Evolutionary conservation across 2,888 invertebrate genomes (phyloP).

Genomic region (Hipparchia sbordonii): DNA sequence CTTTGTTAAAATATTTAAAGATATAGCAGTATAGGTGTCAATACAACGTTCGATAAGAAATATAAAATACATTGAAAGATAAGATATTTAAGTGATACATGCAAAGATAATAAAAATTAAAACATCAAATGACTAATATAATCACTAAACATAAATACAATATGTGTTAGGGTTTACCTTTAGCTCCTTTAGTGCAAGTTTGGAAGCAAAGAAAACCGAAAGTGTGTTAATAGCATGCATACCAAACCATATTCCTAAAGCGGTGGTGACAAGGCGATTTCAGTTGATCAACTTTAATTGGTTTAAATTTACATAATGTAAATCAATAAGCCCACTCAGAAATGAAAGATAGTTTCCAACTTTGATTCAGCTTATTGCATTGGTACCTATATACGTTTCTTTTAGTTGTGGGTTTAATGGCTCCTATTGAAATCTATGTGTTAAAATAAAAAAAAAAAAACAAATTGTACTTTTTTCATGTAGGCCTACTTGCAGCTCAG

Average conservation of each 20-base stretch:
- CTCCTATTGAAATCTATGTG: too few relatives aligned
- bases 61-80: not conserved
- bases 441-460: too few relatives aligned
- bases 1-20: conserved; percentile 21
- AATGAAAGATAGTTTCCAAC: too few relatives aligned
- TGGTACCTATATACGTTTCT: too few relatives aligned
- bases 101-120: conserved; percentile 17
- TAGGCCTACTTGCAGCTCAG: too few relatives aligned
- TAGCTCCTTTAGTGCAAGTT: conserved; percentile 70
- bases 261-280: too few relatives aligned
- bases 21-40: conserved; percentile 4
- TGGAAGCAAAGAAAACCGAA: conserved; percentile 59
- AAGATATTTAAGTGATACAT: conserved; percentile 10
- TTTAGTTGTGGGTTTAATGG: too few relatives aligned
- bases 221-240: conserved; percentile 60
- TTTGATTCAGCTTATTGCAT: too few relatives aligned
- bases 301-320: too few relatives aligned
- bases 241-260: not conserved
- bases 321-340: too few relatives aligned
- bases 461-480: too few relatives aligned
- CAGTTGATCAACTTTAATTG: too few relatives aligned
- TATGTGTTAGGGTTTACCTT: conserved; percentile 60
- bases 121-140: conserved; percentile 19
- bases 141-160: conserved; percentile 16
- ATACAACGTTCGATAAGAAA: conserved; percentile 15